Base-by-base conservation (phyloP, 2,888 invertebrate species). In the Hydropsyche betteni region DNA sequence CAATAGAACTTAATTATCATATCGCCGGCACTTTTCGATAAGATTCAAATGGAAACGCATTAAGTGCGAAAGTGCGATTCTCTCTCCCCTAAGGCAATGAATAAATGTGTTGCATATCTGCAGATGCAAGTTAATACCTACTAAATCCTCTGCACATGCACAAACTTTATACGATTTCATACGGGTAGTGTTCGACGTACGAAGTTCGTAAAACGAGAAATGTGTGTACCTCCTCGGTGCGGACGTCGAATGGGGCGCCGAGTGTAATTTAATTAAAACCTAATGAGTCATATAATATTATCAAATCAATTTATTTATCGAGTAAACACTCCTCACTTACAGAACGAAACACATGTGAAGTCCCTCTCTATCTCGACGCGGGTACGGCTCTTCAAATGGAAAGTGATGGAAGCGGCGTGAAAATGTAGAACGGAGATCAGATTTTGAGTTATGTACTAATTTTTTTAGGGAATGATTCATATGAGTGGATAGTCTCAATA, bases 301-400 rank as follows among this genome's bases (percentile, higher is more conserved):
- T 79, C 79, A 79, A 79, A 79, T 79, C 79, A 79, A 79, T 79
- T 79, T 79, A 79, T 77, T 79, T 79, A 77, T 79, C 77, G 75
- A 74, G 76, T 75, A 79, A 79, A 79, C 79, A 79, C 79, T 79
- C 77, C 76, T 44, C 74, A 75, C 71, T 55, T 64, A 74, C 69
- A 68, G 69, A 74, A 68, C 64, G 71, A 75, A 71, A 64, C 75
- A 75, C 75, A 75, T 75, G 75, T 75, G 75, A 75, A 75, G 61
- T 73, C 61, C 44, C 58, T 70, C 70, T 64, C 61, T 75, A 16
- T 75, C 75, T 68, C 38, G 24, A 14, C 34, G 38, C 34, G 12
- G 7, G 68, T 68, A 34, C 68, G 34, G 14, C 33, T 3, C 36
- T 2, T 14, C 68, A 0, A 68, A 34, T 12, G 34, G 36, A 36